These are phyloP conservation scores for Turdus rufiventris DNA, from an alignment of 2,113 vertebrate species.

Conservation along the genomic window DNA sequence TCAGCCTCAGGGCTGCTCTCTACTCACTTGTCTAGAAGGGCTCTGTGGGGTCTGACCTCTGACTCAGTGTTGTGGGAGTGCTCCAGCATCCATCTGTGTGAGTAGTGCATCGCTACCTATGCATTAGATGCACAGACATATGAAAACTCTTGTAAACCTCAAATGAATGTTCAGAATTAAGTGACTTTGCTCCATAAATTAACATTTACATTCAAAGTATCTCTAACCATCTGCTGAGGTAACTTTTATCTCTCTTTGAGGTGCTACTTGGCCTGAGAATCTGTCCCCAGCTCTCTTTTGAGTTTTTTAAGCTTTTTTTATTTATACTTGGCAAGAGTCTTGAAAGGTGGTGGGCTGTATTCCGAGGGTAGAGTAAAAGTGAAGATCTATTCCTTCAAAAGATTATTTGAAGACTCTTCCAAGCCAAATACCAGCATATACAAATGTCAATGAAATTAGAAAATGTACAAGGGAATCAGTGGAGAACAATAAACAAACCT, in stretches of 20 bases:
- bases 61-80: not conserved
- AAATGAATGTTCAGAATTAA: not conserved
- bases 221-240: not conserved
- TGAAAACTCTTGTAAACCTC: not conserved
- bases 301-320: not conserved
- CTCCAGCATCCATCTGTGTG: not conserved
- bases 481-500: not conserved
- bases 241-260: not conserved
- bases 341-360: not conserved
- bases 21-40: not conserved
- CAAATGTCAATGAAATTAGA: not conserved
- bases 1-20: not conserved
- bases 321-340: not conserved
- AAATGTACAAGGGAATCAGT: not conserved
- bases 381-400: not conserved
- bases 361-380: not conserved
- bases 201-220: not conserved
- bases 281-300: not conserved
- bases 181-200: not conserved
- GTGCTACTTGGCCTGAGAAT: not conserved
- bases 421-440: not conserved
- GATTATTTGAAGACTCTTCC: not conserved
- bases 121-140: not conserved
- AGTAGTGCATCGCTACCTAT: not conserved
- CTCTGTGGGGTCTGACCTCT: not conserved